Evolutionary conservation across 2,888 invertebrate species (phyloP).

Genomic region (Sepioteuthis lessoniana): DNA sequence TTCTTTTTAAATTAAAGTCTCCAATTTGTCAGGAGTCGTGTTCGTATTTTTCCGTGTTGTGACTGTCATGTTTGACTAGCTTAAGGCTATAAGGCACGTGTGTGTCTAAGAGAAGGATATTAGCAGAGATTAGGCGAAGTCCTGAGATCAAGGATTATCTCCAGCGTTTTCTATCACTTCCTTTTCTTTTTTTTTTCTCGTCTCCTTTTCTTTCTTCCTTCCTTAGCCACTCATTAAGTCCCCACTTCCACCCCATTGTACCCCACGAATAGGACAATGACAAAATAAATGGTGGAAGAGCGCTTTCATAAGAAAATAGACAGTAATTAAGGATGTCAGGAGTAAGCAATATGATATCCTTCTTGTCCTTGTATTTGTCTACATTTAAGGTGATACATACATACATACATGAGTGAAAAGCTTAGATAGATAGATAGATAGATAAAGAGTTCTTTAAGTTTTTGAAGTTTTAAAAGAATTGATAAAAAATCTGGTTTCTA

Average conservation of each 20-base stretch:
- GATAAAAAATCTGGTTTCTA: too few relatives aligned
- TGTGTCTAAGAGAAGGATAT: neutral
- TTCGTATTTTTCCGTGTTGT: neutral
- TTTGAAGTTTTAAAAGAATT: too few relatives aligned
- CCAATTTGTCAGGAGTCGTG: conserved; percentile 17
- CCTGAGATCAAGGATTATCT: conserved; percentile 16
- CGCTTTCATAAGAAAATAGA: neutral
- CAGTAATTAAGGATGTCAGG: neutral
- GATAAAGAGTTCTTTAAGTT: too few relatives aligned
- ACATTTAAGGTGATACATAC: neutral
- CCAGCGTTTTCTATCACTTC: neutral
- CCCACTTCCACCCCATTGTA: neutral
- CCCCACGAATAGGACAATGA: neutral
- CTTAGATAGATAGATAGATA: too few relatives aligned
- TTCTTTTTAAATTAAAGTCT: neutral
- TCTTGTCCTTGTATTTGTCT: neutral
- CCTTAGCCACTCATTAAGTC: neutral
- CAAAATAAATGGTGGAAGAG: neutral
- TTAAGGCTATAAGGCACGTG: neutral
- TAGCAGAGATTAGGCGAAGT: neutral
- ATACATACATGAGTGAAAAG: neutral
- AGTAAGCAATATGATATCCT: neutral
- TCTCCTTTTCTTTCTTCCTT: neutral
- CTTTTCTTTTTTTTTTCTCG: neutral
- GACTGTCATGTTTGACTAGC: conserved; percentile 33